Base-by-base conservation (phyloP, 2,888 invertebrate genomes). In the Actias luna region DNA sequence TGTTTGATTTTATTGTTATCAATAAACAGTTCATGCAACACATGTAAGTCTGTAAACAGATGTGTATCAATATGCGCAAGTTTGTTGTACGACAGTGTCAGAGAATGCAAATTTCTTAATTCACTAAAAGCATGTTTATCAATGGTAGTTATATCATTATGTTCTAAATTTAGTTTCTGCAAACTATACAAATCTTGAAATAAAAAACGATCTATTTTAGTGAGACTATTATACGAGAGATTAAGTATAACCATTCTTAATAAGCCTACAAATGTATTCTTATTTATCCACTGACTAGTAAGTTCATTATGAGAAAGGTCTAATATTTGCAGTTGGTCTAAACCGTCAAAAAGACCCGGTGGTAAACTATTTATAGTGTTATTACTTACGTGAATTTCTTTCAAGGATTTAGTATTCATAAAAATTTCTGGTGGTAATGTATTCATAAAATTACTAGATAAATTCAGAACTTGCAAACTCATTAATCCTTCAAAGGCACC, bases 401-500 rank as follows among this genome's bases (percentile, higher is more conserved):
- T 93, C 59, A 97, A 84, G 65, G 94, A 94, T 71, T 94, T 93
- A 12, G 95, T 94, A 61, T 94, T 94, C 73, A 94, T 90, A 84
- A 97, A 96, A 61, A 97, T 77, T 75, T 96, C 95, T 27, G 96
- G 95, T 5, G 97, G 96, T 67, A 97, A 88, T 10, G 95, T 94
- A 60, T 94, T 95, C 71, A 98, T 90, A 78, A 94, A 94, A 85
- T 98, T 97, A 87, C 95, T 95, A 16, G 97, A 96, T 76, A 97
- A 84, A 88, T 97, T 97, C 55, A 98, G 88, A 70, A 95, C 93
- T 77, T 94, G 94, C 70, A 97, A 86, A 67, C 94, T 93, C 63
- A 92, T 88, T 69, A 97, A 89, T 67, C 96, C 96, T 65, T 93
- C 93, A 70, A 97, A 94, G 65, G 96, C 95, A 71, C 95, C 93